Conservation (phyloP, 2,113 vertebrate species). For the Datnioides undecimradiatus region DNA sequence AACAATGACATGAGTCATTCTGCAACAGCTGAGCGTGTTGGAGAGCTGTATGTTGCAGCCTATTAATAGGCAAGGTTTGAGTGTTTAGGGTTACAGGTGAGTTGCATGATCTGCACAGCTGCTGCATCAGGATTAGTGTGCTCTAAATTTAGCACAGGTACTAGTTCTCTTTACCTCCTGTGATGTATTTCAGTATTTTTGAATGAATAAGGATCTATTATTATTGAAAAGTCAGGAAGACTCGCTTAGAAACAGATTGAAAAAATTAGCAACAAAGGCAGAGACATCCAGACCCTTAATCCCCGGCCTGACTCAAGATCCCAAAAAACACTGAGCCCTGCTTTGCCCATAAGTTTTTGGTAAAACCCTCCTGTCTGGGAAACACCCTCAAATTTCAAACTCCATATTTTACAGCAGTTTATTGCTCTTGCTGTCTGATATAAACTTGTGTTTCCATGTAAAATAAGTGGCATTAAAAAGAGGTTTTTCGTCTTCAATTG, state of each 20-base stretch:
- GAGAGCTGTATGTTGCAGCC: slow-evolving; percentile 16
- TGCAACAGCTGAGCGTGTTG: slow-evolving; percentile 44
- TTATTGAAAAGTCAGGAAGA: background rate
- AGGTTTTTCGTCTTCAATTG: background rate
- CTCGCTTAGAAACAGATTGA: background rate
- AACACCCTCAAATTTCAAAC: background rate
- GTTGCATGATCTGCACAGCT: slow-evolving; percentile 62
- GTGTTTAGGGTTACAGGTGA: slow-evolving; percentile 63
- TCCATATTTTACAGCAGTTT: background rate
- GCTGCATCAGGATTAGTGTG: slow-evolving; percentile 64
- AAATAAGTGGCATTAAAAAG: background rate
- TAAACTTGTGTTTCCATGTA: background rate
- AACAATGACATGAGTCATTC: slow-evolving; percentile 49
- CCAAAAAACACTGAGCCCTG: background rate
- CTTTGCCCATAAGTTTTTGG: background rate
- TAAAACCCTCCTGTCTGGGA: background rate
- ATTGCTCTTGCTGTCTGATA: background rate
- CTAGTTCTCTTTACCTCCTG: slow-evolving; percentile 22
- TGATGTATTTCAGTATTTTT: slow-evolving; percentile 24
- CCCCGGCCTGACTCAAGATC: background rate
- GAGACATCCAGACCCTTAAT: background rate
- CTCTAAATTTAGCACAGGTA: slow-evolving; percentile 70
- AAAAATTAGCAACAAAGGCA: background rate
- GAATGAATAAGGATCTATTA: background rate
- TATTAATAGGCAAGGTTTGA: slow-evolving; percentile 58